Percentiles rank a stretch among this genome's conserved stretches.
Evolutionary conservation across 2,797 vertebrate species (phyloP).

Genomic region (Falco columbarius): DNA sequence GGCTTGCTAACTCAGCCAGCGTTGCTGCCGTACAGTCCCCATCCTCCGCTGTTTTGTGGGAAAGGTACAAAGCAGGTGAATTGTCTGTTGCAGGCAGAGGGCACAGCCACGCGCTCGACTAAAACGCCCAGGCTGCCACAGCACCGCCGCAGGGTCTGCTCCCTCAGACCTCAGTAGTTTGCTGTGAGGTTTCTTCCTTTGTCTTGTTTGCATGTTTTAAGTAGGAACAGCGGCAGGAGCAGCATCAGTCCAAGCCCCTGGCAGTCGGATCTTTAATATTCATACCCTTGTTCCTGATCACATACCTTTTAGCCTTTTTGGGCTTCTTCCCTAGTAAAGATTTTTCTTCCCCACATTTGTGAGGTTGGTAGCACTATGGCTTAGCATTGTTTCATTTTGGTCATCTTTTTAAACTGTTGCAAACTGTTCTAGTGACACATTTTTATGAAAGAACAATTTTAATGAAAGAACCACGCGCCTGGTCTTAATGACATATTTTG

Average conservation of each 20-base stretch:
- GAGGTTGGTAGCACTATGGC: background rate
- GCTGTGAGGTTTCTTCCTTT: background rate
- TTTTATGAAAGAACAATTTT: background rate
- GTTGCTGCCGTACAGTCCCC: rapidly evolving
- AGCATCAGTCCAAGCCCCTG: background rate
- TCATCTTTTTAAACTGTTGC: background rate
- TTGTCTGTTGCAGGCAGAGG: background rate
- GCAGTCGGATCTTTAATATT: background rate
- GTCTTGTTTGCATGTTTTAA: background rate
- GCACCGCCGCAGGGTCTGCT: background rate
- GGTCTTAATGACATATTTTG: background rate
- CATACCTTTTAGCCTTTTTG: background rate
- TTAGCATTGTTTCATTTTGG: background rate
- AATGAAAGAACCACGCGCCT: background rate
- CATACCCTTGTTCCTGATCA: background rate
- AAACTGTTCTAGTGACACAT: background rate
- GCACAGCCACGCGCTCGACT: background rate
- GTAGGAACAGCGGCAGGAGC: background rate
- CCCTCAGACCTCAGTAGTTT: background rate
- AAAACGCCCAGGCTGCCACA: background rate
- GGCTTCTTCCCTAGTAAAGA: background rate
- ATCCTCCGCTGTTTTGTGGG: background rate
- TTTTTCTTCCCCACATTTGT: background rate
- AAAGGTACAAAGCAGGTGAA: background rate
- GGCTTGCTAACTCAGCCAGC: background rate